Percentiles rank a stretch among this genome's conserved stretches.
These are phyloP conservation scores for Nomada goodeniana DNA, from an alignment of 2,888 invertebrate species.

Conservation along the genomic window DNA sequence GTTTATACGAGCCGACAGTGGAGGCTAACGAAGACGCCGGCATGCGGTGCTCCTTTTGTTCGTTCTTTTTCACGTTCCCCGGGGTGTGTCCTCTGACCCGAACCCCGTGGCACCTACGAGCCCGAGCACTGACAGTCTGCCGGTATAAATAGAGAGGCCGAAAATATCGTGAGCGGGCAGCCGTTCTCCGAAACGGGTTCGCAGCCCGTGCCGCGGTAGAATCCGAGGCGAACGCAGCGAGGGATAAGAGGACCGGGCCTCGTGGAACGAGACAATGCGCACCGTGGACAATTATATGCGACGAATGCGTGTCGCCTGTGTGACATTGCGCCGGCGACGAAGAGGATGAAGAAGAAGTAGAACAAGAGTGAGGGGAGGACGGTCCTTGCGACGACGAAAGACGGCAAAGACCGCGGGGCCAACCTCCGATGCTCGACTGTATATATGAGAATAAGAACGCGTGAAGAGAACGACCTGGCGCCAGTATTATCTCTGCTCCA, in stretches of 20 bases:
- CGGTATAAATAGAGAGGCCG: slow-evolving; percentile 77
- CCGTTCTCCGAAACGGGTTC: slow-evolving; percentile 63
- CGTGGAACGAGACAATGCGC: slow-evolving; percentile 72
- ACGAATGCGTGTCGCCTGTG: slow-evolving; percentile 76
- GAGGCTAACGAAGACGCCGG: slow-evolving; percentile 41
- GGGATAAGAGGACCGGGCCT: slow-evolving; percentile 21
- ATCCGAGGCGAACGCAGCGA: slow-evolving; percentile 14
- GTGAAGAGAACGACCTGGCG: slow-evolving; percentile 65
- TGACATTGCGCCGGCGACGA: slow-evolving; percentile 63
- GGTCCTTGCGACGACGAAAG: slow-evolving; percentile 32
- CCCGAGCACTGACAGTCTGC: slow-evolving; percentile 58
- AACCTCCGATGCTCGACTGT: slow-evolving; percentile 4
- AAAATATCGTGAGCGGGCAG: slow-evolving; percentile 74
- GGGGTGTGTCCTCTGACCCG: slow-evolving; percentile 78
- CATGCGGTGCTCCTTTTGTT: slow-evolving; percentile 1
- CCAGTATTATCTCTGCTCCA: slow-evolving; percentile 70
- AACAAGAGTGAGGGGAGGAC: slow-evolving; percentile 26
- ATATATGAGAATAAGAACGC: slow-evolving; percentile 44
- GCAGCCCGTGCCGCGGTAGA: slow-evolving; percentile 41
- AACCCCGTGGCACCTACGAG: slow-evolving; percentile 71
- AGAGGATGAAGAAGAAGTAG: slow-evolving; percentile 17
- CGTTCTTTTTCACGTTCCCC: slow-evolving; percentile 59
- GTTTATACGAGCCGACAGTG: slow-evolving; percentile 48
- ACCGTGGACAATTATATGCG: slow-evolving; percentile 77
- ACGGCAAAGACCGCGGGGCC: slow-evolving; percentile 33